Evolutionary conservation across 2,113 vertebrate species (phyloP), one percentile per base, ranked within the genome.

Genomic region (Salvator merianae): DNA sequence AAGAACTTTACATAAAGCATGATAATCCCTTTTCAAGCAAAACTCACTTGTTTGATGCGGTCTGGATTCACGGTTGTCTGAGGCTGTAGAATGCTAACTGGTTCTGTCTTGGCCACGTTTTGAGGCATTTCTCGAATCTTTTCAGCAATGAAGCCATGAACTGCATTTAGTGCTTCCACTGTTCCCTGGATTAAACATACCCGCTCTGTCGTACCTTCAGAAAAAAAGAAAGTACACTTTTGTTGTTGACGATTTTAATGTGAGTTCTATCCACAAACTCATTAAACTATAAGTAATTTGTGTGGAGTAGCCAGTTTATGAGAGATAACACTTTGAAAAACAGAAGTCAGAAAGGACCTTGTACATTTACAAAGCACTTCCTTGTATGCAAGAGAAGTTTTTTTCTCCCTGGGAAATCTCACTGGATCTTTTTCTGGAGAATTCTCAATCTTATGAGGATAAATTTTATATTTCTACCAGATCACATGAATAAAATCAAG

Each of bases 101-200:
- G 98, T 86, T 99, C 99, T 36, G 98, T 98, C 96, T 99, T 99
- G 95, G 98, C 98, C 94, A 98, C 97, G 86, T 98, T 99, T 95
- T 99, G 98, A 91, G 99, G 99, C 99, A 99, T 99, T 97, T 99
- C 99, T 24, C 99, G 97, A 91, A 99, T 99, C 95, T 99, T 99
- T 96, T 99, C 99, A 36, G 98, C 98, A 85, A 99, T 99, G 95
- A 99, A 99, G 96, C 98, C 98, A 96, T 99, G 98, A 92, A 99
- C 99, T 62, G 98, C 98, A 94, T 99, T 99, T 90, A 99, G 96
- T 76, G 99, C 98, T 97, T 99, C 99, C 34, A 99, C 98, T 81
- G 98, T 99, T 95, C 99, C 99, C 96, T 99, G 99, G 96, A 99
- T 99, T 96, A 99, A 97, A 96, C 98, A 99, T 90, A 99, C 98